Conservation (phyloP, 2,888 invertebrate genomes). For the Gnatocerus cornutus region DNA sequence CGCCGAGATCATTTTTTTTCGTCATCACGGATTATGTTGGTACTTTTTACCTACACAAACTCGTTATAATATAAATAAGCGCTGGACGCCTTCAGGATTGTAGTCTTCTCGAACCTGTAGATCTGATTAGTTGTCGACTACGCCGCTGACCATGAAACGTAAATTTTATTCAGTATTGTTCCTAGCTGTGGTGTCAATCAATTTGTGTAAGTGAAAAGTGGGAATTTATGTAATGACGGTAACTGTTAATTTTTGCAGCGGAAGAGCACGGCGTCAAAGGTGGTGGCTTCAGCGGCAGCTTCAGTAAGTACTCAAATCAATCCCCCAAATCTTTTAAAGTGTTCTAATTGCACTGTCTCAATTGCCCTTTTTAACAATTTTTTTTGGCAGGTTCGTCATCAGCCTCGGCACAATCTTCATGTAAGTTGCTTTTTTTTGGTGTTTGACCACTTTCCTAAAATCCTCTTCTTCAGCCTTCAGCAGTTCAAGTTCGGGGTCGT, state of each 20-base stretch:
- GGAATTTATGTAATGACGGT: conserved; percentile 9
- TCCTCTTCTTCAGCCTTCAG: conserved; percentile 38
- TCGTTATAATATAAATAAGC: conserved; percentile 46
- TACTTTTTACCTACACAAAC: conserved; percentile 43
- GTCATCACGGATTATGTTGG: conserved; percentile 42
- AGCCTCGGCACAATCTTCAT: conserved; percentile 42
- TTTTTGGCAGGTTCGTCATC: conserved; percentile 42
- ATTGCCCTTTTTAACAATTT: neutral
- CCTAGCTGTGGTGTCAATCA: conserved; percentile 33
- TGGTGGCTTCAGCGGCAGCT: conserved; percentile 45
- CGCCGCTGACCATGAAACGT: conserved; percentile 46
- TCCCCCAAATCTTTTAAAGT: neutral
- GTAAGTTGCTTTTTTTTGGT: conserved; percentile 36
- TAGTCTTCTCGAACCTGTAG: conserved; percentile 43
- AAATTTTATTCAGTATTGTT: conserved; percentile 42
- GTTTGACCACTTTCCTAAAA: neutral
- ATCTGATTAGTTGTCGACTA: conserved; percentile 38
- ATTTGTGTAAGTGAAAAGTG: conserved; percentile 45
- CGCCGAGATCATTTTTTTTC: conserved; percentile 40
- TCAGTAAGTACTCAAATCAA: conserved; percentile 39
- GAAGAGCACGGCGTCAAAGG: conserved; percentile 39
- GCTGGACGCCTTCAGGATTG: conserved; percentile 34
- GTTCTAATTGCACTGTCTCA: no score
- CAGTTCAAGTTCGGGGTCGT: conserved; percentile 46
- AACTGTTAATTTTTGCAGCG: conserved; percentile 37